These are phyloP conservation scores for Pachymerium ferrugineum DNA, from an alignment of 2,888 invertebrate species.

Conservation along the genomic window DNA sequence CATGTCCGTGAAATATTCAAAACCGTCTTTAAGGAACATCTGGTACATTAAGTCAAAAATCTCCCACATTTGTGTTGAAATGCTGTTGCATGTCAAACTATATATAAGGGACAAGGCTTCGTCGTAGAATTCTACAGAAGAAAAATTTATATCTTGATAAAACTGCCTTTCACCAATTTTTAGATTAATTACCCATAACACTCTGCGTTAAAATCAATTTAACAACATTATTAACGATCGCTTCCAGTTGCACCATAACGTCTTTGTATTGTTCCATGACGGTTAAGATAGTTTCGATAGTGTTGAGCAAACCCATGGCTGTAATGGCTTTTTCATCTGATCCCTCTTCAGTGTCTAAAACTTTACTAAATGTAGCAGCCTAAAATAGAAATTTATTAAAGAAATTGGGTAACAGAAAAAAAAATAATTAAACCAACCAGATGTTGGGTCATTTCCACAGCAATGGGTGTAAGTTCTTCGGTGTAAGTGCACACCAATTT, in stretches of 20 bases:
- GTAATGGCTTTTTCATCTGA: conserved; percentile 94
- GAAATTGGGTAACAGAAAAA: background rate
- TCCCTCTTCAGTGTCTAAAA: conserved; percentile 72
- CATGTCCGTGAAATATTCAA: conserved; percentile 87
- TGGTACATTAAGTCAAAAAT: conserved; percentile 79
- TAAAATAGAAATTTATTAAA: conserved; percentile 39
- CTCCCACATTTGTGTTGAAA: conserved; percentile 95
- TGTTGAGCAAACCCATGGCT: conserved; percentile 92
- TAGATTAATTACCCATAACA: conserved; percentile 62
- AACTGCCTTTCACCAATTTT: background rate
- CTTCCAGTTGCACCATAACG: conserved; percentile 78
- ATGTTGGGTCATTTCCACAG: conserved; percentile 90
- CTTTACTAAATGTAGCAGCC: conserved; percentile 71
- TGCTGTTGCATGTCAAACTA: conserved; percentile 78
- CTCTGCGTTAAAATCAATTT: conserved; percentile 59
- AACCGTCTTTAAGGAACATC: conserved; percentile 88
- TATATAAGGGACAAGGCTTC: conserved; percentile 89
- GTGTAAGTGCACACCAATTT: conserved; percentile 85
- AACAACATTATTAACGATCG: conserved; percentile 84
- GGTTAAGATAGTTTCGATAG: conserved; percentile 87
- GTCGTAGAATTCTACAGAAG: conserved; percentile 80
- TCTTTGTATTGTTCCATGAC: conserved; percentile 76
- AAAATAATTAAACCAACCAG: conserved; percentile 51
- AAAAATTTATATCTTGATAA: background rate
- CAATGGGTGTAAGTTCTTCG: conserved; percentile 82